Evolutionary conservation across 2,797 vertebrate genomes (phyloP).

Genomic region (Jordanella pulchra): DNA sequence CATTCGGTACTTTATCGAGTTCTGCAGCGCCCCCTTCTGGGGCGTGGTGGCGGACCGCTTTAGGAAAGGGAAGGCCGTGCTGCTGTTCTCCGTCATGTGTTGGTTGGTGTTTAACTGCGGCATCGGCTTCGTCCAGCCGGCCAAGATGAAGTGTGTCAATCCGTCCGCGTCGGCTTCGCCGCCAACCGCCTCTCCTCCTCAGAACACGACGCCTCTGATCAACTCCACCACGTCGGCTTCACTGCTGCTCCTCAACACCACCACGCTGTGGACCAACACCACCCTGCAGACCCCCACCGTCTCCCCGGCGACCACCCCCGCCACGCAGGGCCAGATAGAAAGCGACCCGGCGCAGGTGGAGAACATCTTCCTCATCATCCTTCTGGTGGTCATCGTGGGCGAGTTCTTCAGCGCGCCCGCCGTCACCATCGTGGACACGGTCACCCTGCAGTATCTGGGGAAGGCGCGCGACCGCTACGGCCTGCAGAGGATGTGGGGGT

Average conservation of each 20-base stretch:
- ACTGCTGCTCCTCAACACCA: neutral
- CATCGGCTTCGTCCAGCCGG: slow-evolving; percentile 92
- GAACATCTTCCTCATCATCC: slow-evolving; percentile 91
- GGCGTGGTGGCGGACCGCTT: slow-evolving; percentile 96
- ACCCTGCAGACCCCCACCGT: neutral
- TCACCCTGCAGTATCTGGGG: slow-evolving; percentile 94
- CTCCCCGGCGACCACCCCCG: no score
- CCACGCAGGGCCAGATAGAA: slow-evolving; percentile 64
- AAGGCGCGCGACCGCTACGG: slow-evolving; percentile 93
- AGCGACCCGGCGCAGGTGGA: slow-evolving; percentile 88
- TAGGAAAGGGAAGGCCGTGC: slow-evolving; percentile 89
- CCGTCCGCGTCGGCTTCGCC: neutral
- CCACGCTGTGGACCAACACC: slow-evolving; percentile 9
- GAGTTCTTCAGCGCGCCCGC: slow-evolving; percentile 98
- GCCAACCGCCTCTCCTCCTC: neutral
- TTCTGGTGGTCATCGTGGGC: slow-evolving; percentile 93
- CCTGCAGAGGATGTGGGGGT: slow-evolving; percentile 98
- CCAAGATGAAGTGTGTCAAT: slow-evolving; percentile 82
- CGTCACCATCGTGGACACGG: slow-evolving; percentile 94
- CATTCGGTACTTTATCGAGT: slow-evolving; percentile 98
- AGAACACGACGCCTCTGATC: slow-evolving; percentile 68
- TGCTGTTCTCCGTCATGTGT: slow-evolving; percentile 94
- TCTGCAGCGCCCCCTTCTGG: slow-evolving; percentile 99
- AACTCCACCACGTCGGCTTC: slow-evolving; percentile 20
- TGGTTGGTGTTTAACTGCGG: slow-evolving; percentile 96